These are phyloP conservation scores for Loriculus beryllinus DNA, from an alignment of 2,797 vertebrate genomes.

Conservation along the genomic window DNA sequence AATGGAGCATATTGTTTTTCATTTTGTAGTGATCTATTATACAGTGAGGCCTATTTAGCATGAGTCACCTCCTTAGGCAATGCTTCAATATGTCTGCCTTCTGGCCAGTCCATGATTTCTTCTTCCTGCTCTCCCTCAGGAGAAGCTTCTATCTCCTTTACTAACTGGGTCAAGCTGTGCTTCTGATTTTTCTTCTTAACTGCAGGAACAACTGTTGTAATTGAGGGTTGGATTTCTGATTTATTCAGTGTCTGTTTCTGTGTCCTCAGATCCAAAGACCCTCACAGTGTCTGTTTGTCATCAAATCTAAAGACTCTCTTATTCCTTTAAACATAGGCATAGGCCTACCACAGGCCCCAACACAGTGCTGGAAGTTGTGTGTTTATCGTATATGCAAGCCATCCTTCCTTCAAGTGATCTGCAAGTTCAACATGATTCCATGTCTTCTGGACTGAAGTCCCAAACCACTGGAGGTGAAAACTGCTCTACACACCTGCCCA, in stretches of 20 bases:
- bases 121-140: background rate
- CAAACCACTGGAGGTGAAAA: background rate
- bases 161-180: background rate
- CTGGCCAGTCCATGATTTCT: background rate
- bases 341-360: no score
- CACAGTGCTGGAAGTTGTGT: background rate
- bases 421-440: background rate
- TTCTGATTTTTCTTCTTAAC: background rate
- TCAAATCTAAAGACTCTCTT: background rate
- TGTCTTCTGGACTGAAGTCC: background rate
- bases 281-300: background rate
- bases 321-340: background rate
- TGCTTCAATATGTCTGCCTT: background rate
- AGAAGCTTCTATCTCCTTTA: background rate
- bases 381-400: background rate
- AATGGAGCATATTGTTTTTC: background rate
- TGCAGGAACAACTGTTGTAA: background rate
- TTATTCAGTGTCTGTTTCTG: background rate
- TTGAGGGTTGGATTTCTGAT: background rate
- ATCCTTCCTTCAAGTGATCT: background rate
- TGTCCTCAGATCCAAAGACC: background rate
- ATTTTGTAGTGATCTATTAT: background rate
- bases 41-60: background rate
- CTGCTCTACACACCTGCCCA: background rate
- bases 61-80: background rate